Conservation (phyloP, 2,113 vertebrate species). For the Machaerirhynchus nigripectus region DNA sequence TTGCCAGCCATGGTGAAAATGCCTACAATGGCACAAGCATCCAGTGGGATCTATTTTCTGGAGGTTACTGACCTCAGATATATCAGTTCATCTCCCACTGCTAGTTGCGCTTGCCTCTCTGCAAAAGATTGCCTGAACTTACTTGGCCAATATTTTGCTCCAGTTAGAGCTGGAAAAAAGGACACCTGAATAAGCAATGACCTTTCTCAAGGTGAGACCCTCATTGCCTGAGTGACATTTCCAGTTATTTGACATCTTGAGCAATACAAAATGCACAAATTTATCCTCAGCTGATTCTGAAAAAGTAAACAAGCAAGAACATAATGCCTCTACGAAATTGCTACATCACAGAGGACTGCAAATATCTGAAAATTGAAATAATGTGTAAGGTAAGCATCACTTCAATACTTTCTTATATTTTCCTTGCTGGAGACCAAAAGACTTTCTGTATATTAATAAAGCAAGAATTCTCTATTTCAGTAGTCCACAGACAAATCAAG, state of each 20-base stretch:
- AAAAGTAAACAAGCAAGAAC: background rate
- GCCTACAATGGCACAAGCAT: background rate
- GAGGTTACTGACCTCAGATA: background rate
- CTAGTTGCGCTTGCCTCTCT: background rate
- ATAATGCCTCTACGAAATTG: background rate
- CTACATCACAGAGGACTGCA: background rate
- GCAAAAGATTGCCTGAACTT: background rate
- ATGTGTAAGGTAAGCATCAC: background rate
- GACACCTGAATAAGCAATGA: background rate
- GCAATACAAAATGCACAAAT: background rate
- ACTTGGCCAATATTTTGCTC: background rate
- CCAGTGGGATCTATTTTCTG: background rate
- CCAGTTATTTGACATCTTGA: background rate
- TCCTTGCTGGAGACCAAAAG: background rate
- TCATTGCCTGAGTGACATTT: background rate
- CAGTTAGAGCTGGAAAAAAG: background rate
- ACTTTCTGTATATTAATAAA: background rate
- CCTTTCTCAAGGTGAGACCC: background rate
- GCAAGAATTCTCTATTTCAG: background rate
- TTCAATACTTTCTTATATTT: background rate
- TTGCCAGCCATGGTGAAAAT: background rate
- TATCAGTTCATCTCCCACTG: background rate
- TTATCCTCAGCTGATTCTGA: background rate
- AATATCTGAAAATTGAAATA: background rate
- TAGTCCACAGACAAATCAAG: background rate